Evolutionary conservation across 92 coral and sea anemone species (phyloP), one percentile per base, ranked within the genome.

Genomic region (Nematostella vectensis): DNA sequence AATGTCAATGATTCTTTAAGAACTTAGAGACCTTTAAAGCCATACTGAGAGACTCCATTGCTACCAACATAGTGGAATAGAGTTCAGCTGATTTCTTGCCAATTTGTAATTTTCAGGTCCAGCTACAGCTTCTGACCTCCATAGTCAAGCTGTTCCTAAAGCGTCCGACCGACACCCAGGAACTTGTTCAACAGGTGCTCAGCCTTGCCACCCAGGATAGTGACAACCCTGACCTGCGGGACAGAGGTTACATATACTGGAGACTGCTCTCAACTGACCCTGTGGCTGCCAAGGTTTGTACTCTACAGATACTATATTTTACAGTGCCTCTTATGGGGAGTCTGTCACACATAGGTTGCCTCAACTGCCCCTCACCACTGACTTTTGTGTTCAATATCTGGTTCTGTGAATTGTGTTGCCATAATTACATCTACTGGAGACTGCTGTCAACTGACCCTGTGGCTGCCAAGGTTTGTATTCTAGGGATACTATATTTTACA

Each of bases 181-280:
- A 93, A 56, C 71, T 93, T 47, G 99, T 93, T 8, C 99, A 93
- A 61, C 99, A 93, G 63, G 99, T 93, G 12, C 67, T 93, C 38
- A 93, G 99, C 57, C 80, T 93, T 62, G 99, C 99, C 0, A 93
- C 99, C n/a, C 99, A 93, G 57, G 99, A 93, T 50, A 87, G 96
- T 52, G 99, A 93, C 63, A 93, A 93, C 26, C 99, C 99, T 76
- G 99, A 93, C 27, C 75, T 93, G 38, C 62, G 99, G 55, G 99
- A 93, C 77, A 73, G 99, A 25, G 98, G 99, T 0, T 93, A 93
- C 52, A 93, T 93, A 59, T 93, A 93, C 80, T 93, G 99, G 99
- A 74, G 99, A 53, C 77, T 93, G 47, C 74, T 93, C 12, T 93
- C 99, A 2, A 93, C 99, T 58, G 99, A 93, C 42, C 99, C 99